Conservation (phyloP, 1,140 invertebrate genomes). For the Drosophila parabipectinata region DNA sequence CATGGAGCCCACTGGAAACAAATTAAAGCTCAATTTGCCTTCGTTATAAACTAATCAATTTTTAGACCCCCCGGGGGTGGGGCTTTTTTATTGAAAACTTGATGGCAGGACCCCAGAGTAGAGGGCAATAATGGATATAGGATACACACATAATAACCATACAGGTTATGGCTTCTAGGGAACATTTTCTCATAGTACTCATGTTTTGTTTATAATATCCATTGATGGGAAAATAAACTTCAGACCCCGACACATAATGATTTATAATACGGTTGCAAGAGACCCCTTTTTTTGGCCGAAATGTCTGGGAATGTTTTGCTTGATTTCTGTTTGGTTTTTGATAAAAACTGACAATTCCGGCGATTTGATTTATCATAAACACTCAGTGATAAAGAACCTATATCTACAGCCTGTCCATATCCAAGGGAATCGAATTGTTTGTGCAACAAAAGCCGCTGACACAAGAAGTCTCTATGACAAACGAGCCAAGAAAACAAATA, state of each 20-base stretch:
- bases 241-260: conserved; percentile 10
- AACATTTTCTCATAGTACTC: background rate
- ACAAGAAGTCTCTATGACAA: conserved; percentile 49
- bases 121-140: conserved; percentile 23
- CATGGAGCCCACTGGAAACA: conserved; percentile 39
- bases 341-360: conserved; percentile 44
- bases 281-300: background rate
- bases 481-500: conserved; percentile 51
- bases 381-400: conserved; percentile 19
- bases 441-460: conserved; percentile 54
- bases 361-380: conserved; percentile 41
- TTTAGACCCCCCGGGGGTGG: conserved; percentile 8
- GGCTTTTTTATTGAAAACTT: conserved; percentile 35
- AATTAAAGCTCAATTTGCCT: conserved; percentile 64
- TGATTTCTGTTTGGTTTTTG: conserved; percentile 4
- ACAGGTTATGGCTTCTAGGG: background rate
- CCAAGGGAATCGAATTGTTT: conserved; percentile 47
- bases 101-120: conserved; percentile 40
- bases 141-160: background rate
- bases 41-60: conserved; percentile 64
- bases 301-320: conserved; percentile 1
- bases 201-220: conserved; percentile 37
- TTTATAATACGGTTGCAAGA: conserved; percentile 11
- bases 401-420: conserved; percentile 34
- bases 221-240: conserved; percentile 37